Evolutionary conservation across 2,797 vertebrate species (phyloP).

Genomic region (Coracias cyanogaster): DNA sequence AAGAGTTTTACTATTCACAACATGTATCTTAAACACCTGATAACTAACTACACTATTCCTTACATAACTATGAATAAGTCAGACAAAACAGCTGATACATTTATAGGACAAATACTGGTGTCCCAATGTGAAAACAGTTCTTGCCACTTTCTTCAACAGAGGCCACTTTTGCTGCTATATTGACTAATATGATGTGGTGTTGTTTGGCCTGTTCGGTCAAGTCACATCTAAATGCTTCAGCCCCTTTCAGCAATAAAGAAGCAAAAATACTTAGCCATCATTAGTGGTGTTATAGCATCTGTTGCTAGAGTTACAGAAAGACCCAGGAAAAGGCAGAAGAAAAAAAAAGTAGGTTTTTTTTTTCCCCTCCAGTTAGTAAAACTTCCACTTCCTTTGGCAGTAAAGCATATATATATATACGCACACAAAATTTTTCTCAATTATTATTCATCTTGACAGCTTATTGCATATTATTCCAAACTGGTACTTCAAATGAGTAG

Average conservation of each 20-base stretch:
- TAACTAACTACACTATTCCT: neutral
- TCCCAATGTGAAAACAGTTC: neutral
- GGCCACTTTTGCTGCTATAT: conserved; percentile 79
- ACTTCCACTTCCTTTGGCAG: neutral
- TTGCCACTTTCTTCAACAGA: conserved; percentile 81
- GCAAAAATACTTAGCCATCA: conserved; percentile 81
- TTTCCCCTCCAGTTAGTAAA: neutral
- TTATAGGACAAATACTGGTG: neutral
- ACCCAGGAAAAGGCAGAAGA: conserved; percentile 51
- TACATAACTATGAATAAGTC: neutral
- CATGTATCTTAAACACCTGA: neutral
- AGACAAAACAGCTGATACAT: neutral
- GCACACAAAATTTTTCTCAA: neutral
- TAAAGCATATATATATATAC: neutral
- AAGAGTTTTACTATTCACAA: neutral
- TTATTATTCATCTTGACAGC: neutral
- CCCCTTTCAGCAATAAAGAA: conserved; percentile 77
- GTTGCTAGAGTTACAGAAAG: conserved; percentile 74
- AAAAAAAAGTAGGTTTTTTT: neutral
- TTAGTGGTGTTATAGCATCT: conserved; percentile 76
- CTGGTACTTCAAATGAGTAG: neutral
- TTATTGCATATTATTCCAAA: neutral
- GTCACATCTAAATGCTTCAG: conserved; percentile 76
- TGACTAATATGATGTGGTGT: conserved; percentile 76
- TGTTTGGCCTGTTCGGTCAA: conserved; percentile 69